Conservation (phyloP, 2,113 vertebrate genomes). For the Sylvilagus bachmani region DNA sequence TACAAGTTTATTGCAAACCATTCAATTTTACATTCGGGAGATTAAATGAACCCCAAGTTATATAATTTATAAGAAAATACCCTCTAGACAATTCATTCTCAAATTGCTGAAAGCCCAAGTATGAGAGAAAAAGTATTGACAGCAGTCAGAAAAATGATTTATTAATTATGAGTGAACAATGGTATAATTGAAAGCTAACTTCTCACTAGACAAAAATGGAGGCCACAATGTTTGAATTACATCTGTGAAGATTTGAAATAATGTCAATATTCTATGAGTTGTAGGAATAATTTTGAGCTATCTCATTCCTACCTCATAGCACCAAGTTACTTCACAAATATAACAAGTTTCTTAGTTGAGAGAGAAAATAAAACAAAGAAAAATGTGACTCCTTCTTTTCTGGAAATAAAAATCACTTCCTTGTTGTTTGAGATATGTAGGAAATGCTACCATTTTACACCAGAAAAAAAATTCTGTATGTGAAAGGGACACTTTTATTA, state of each 20-base stretch:
- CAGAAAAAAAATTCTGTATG: not conserved
- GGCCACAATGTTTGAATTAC: not conserved
- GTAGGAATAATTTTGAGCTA: not conserved
- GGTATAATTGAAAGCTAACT: not conserved
- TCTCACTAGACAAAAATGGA: not conserved
- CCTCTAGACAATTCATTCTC: not conserved
- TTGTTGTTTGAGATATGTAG: not conserved
- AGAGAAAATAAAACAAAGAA: not conserved
- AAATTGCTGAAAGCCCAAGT: not conserved
- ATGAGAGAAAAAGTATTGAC: not conserved
- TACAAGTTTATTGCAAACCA: not conserved
- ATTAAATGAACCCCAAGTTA: not conserved
- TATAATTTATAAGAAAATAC: not conserved
- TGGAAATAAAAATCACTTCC: not conserved
- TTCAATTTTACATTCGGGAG: not conserved
- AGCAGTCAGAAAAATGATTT: not conserved
- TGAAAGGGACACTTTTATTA: not conserved
- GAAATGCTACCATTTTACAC: not conserved
- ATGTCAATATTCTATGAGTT: no score
- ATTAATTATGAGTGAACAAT: not conserved
- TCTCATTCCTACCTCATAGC: not conserved
- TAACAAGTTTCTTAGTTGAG: not conserved
- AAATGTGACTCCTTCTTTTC: not conserved
- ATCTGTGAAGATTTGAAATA: not conserved
- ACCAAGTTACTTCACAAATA: not conserved